Evolutionary conservation across 2,797 vertebrate genomes (phyloP).

Genomic region (Bradypus variegatus): DNA sequence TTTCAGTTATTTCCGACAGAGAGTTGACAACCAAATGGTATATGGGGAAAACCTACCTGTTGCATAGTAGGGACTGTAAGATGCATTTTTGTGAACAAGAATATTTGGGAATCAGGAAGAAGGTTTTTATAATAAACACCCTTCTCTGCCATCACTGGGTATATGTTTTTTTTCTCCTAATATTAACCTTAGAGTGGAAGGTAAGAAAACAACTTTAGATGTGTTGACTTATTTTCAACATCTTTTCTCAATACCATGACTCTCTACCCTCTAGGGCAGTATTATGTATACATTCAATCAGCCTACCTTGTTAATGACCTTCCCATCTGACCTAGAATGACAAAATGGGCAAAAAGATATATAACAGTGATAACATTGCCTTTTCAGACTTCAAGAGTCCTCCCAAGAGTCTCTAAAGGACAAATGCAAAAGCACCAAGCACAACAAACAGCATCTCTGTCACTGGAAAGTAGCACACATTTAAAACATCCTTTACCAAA

Average conservation of each 20-base stretch:
- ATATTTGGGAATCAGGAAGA: not conserved
- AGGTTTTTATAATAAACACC: not conserved
- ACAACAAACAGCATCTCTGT: not conserved
- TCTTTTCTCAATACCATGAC: not conserved
- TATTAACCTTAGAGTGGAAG: not conserved
- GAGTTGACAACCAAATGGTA: no score
- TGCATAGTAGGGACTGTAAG: not conserved
- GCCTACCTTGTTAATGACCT: not conserved
- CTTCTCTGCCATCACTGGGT: not conserved
- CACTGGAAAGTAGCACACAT: not conserved
- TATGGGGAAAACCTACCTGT: no score
- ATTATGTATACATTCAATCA: not conserved
- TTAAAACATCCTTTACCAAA: not conserved
- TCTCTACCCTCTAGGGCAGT: not conserved
- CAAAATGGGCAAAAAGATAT: not conserved
- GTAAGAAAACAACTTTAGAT: not conserved
- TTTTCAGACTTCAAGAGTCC: not conserved
- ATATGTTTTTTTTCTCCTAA: not conserved
- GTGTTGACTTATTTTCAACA: not conserved
- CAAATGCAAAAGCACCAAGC: not conserved
- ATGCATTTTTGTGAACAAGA: not conserved
- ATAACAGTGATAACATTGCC: not conserved
- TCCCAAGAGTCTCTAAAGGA: conserved; percentile 6
- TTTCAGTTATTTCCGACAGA: no score
- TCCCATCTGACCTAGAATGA: not conserved